These are phyloP conservation scores for Schrankia costaestrigalis DNA, from an alignment of 2,888 invertebrate species.

Conservation along the genomic window DNA sequence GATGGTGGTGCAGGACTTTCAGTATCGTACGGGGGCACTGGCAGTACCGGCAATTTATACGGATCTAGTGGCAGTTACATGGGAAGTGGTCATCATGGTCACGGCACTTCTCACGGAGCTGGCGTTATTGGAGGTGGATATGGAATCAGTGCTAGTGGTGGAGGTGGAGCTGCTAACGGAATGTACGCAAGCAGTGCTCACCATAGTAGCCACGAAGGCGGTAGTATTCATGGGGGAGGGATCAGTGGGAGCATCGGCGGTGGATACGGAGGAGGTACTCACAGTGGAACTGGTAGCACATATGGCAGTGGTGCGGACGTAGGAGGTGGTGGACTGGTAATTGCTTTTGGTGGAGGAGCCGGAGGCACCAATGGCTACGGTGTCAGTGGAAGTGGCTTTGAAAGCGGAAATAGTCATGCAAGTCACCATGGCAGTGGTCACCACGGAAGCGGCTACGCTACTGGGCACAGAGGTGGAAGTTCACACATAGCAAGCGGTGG, in stretches of 20 bases:
- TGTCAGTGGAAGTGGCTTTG: conserved; percentile 14
- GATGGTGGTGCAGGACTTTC: too few relatives aligned
- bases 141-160: too few relatives aligned
- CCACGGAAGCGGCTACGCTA: conserved; percentile 17
- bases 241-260: background rate
- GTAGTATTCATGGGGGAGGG: too few relatives aligned
- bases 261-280: background rate
- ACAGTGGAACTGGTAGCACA: background rate
- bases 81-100: conserved; percentile 28
- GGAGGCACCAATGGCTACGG: conserved; percentile 26
- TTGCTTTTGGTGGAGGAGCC: conserved; percentile 18
- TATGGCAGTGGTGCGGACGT: too few relatives aligned
- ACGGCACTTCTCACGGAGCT: conserved; percentile 17
- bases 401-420: conserved; percentile 1
- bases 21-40: too few relatives aligned
- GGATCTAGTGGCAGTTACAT: conserved; percentile 9
- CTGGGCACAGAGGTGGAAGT: conserved; percentile 12
- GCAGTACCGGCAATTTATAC: too few relatives aligned
- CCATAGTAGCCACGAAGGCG: conserved; percentile 12
- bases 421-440: conserved; percentile 6
- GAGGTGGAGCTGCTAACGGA: conserved; percentile 15
- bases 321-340: conserved; percentile 7
- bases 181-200: conserved; percentile 36
- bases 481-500: conserved; percentile 23
- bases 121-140: too few relatives aligned